These are phyloP conservation scores for Furcifer pardalis DNA, from an alignment of 2,797 vertebrate genomes.

Conservation along the genomic window DNA sequence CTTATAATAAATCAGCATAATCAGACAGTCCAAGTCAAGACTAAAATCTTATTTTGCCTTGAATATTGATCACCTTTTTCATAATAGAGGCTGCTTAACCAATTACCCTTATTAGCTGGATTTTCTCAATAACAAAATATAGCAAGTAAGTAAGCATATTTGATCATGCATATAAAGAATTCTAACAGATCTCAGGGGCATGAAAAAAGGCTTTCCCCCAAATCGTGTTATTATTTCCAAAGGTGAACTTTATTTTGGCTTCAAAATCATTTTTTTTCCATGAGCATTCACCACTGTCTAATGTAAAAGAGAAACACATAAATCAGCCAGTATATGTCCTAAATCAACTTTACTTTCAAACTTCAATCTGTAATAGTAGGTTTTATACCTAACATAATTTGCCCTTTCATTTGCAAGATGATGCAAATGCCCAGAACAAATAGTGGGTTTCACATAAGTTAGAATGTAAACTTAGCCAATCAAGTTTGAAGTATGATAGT, in stretches of 20 bases:
- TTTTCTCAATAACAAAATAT: not conserved
- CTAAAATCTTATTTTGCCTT: not conserved
- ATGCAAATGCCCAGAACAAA: slow-evolving; percentile 13
- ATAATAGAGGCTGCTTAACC: not conserved
- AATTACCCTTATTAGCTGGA: not conserved
- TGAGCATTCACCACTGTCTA: not conserved
- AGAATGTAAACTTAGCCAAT: slow-evolving; percentile 19
- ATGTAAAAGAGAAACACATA: slow-evolving; percentile 22
- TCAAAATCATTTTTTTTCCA: not conserved
- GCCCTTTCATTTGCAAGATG: slow-evolving; percentile 10
- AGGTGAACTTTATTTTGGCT: slow-evolving; percentile 4
- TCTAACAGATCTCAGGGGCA: not conserved
- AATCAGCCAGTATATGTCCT: slow-evolving; percentile 12
- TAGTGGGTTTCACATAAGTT: slow-evolving; percentile 17
- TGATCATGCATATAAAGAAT: not conserved
- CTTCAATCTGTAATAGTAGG: slow-evolving; percentile 11
- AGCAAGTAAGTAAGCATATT: not conserved
- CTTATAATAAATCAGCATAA: not conserved
- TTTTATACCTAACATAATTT: slow-evolving; percentile 9
- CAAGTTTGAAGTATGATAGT: slow-evolving; percentile 10
- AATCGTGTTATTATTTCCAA: slow-evolving; percentile 6
- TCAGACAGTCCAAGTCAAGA: not conserved
- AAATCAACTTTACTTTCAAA: slow-evolving; percentile 11
- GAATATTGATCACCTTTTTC: not conserved
- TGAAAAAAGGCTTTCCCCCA: not conserved